Evolutionary conservation across 2,113 vertebrate species (phyloP).

Genomic region (Saccopteryx bilineata): DNA sequence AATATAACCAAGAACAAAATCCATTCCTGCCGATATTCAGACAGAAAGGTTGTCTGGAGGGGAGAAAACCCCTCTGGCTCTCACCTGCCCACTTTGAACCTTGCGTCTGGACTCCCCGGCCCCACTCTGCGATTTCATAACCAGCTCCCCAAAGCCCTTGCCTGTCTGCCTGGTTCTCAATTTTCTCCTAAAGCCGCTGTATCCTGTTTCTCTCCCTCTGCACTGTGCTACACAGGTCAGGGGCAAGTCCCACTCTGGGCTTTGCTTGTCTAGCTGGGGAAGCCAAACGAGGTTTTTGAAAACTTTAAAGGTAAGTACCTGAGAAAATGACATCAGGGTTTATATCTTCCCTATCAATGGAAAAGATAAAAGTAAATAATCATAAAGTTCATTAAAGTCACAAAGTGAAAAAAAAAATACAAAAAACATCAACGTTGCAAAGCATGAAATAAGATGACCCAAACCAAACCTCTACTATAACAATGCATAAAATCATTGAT

Average conservation of each 20-base stretch:
- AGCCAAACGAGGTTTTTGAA: slow-evolving; percentile 51
- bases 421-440: slow-evolving; percentile 25
- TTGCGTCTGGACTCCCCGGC: neutral
- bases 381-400: neutral
- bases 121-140: neutral
- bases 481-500: neutral
- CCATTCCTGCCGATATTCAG: neutral
- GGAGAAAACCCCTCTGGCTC: neutral
- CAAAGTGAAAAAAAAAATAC: neutral
- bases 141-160: neutral
- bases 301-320: neutral
- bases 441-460: neutral
- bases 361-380: slow-evolving; percentile 33
- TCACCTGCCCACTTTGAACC: neutral
- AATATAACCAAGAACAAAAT: slow-evolving; percentile 7
- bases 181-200: neutral
- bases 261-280: neutral
- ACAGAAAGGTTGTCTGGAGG: neutral
- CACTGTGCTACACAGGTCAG: neutral
- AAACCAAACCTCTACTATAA: neutral
- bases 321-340: neutral
- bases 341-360: neutral
- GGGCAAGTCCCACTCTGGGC: neutral
- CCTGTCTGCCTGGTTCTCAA: neutral
- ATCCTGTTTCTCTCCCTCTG: neutral